Percentiles rank a stretch among this genome's conserved stretches.
phyloP scores from a whole-genome alignment of 2,113 vertebrate genomes.

The Peromyscus californicus region DNA sequence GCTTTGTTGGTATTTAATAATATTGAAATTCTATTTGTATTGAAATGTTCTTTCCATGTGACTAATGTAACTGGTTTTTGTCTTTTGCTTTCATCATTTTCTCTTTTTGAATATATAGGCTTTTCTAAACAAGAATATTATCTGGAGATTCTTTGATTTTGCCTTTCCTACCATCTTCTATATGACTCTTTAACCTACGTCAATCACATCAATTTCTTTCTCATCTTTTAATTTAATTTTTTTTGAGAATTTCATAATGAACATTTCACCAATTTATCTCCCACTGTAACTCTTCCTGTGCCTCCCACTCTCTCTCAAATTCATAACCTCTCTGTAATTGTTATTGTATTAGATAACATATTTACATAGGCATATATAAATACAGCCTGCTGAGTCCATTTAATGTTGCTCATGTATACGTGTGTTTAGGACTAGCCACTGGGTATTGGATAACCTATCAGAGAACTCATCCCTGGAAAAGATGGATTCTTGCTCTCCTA shows the following conservation, averaged over 20 bases:
- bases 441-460: not conserved
- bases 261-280: not conserved
- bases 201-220: not conserved
- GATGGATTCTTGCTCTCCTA: not conserved
- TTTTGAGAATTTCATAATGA: not conserved
- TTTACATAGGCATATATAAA: not conserved
- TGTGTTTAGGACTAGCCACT: not conserved
- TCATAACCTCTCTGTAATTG: not conserved
- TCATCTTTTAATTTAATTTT: not conserved
- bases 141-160: not conserved
- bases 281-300: not conserved
- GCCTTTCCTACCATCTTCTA: not conserved
- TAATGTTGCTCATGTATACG: not conserved
- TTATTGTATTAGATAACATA: not conserved
- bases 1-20: slow-evolving; percentile 2
- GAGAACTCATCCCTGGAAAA: not conserved
- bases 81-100: slow-evolving; percentile 27
- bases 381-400: not conserved
- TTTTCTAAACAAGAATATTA: not conserved
- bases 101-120: not conserved
- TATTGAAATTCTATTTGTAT: slow-evolving; percentile 36
- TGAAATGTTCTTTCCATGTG: not conserved
- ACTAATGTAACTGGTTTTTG: slow-evolving; percentile 9
- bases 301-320: not conserved
- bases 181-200: not conserved